Evolutionary conservation across 2,113 vertebrate species (phyloP).

Genomic region (Mustelus asterias): DNA sequence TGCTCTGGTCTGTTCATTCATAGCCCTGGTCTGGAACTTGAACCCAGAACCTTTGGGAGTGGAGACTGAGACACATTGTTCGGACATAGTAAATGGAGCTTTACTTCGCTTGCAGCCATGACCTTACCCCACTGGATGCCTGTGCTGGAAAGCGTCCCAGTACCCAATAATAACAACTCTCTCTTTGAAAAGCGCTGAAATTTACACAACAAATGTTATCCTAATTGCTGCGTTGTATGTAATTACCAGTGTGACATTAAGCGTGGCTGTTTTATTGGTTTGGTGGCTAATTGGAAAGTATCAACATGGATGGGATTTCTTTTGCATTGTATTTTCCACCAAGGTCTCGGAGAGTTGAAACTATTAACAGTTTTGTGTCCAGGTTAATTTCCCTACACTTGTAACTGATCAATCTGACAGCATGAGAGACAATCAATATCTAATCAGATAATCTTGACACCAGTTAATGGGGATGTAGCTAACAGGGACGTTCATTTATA

Average conservation of each 20-base stretch:
- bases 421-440: conserved; percentile 34
- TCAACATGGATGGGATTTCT: neutral
- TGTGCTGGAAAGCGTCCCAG: neutral
- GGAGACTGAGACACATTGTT: neutral
- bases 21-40: neutral
- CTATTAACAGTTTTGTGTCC: conserved; percentile 29
- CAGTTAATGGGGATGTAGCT: conserved; percentile 33
- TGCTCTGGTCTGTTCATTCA: neutral
- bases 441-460: conserved; percentile 36
- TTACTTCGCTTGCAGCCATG: neutral
- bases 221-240: conserved; percentile 26
- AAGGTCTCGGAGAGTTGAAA: neutral
- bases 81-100: neutral
- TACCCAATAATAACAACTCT: neutral
- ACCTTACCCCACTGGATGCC: neutral
- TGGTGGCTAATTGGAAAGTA: conserved; percentile 27
- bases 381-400: conserved; percentile 33
- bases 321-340: neutral
- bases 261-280: conserved; percentile 25
- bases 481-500: conserved; percentile 14
- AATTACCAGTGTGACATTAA: conserved; percentile 34
- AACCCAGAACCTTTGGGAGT: neutral
- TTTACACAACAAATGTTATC: neutral
- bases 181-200: neutral
- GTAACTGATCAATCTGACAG: conserved; percentile 29